A percentile compares a stretch with the other conserved stretches of the same genome.
Conservation (phyloP, 1,140 invertebrate species). For the Palaemon carinicauda region DNA sequence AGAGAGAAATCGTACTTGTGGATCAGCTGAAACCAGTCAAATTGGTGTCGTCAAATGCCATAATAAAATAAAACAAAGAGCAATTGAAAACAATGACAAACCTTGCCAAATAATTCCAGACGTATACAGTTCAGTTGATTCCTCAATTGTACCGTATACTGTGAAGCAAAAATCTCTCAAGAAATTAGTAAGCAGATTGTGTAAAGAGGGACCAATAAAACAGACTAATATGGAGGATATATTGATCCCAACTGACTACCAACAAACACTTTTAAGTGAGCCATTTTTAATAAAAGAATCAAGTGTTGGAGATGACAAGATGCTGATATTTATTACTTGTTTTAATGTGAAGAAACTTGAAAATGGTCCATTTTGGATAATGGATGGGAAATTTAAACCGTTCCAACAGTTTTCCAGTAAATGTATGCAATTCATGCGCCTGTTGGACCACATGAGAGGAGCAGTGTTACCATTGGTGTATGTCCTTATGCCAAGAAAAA, state of each 20-base stretch:
- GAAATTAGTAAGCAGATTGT: constrained; percentile 11
- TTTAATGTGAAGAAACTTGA: background rate
- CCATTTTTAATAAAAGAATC: no score
- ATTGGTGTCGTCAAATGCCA: background rate
- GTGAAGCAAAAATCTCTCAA: background rate
- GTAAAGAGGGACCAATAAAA: constrained; percentile 9
- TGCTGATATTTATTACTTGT: constrained; percentile 10
- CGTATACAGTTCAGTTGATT: constrained; percentile 8
- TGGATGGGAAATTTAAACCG: constrained; percentile 6
- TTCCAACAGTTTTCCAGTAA: no score
- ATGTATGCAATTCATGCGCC: background rate
- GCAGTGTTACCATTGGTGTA: no score
- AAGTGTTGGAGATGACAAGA: constrained; percentile 15
- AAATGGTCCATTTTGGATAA: no score
- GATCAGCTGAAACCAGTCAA: constrained; percentile 6
- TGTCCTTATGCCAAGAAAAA: no score
- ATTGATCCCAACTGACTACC: no score
- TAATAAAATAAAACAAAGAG: constrained; percentile 10
- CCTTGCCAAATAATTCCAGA: constrained; percentile 23
- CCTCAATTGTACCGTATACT: constrained; percentile 5
- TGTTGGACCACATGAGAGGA: no score
- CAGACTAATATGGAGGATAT: constrained; percentile 4
- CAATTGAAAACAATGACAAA: background rate
- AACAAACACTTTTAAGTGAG: background rate
- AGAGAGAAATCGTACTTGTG: background rate